A percentile compares a stretch with the other conserved stretches of the same genome.
Conservation (phyloP, 2,113 vertebrate genomes). For the Eulacestoma nigropectus region DNA sequence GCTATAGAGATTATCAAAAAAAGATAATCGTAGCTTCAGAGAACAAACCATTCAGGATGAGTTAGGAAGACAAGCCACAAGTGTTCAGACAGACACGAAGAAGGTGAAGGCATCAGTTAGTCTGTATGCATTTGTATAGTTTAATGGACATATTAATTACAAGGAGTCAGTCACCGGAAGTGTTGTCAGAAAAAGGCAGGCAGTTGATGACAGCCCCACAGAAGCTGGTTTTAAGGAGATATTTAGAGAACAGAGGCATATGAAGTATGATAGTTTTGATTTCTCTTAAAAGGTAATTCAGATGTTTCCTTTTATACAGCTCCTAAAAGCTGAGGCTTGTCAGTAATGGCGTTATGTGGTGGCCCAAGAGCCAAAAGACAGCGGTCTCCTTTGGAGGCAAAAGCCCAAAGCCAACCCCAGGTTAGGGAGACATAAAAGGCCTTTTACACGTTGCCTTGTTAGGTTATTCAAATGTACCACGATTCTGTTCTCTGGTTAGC, state of each 20-base stretch:
- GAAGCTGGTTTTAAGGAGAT: neutral
- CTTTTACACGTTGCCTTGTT: no score
- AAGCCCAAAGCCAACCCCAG: no score
- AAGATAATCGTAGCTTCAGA: neutral
- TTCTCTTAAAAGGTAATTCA: neutral
- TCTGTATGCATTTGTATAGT: neutral
- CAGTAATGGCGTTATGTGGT: neutral
- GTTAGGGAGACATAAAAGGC: no score
- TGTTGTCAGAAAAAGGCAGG: neutral
- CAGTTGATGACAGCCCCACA: neutral
- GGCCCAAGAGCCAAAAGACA: no score
- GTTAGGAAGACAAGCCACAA: neutral
- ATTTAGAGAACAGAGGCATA: neutral
- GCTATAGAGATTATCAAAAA: neutral
- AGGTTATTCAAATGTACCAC: no score
- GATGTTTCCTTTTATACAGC: neutral
- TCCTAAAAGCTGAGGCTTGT: neutral
- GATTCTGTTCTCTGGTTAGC: no score
- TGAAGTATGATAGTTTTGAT: neutral
- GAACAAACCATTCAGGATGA: neutral
- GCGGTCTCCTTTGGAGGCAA: no score
- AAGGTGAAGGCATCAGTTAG: neutral
- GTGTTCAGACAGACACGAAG: neutral
- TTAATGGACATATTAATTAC: neutral
- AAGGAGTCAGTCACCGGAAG: neutral